Conservation (phyloP, 2,113 vertebrate genomes). For the Pelecanoides urinatrix region DNA sequence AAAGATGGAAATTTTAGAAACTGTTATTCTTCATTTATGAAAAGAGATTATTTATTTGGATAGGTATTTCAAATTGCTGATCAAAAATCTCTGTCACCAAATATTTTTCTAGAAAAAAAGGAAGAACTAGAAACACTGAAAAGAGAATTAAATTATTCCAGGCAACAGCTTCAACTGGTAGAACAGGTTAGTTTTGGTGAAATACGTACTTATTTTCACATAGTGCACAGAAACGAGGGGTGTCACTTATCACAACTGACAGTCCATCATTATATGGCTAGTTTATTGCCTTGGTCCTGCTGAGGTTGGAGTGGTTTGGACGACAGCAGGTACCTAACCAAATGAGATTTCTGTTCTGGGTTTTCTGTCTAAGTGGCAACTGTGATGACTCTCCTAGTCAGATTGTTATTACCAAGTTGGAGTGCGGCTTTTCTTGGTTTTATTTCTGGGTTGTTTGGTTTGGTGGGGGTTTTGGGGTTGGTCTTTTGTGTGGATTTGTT, state of each 20-base stretch:
- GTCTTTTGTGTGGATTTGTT: neutral
- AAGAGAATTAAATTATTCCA: constrained; percentile 61
- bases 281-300: neutral
- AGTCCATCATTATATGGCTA: neutral
- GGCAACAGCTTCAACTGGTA: constrained; percentile 64
- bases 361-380: neutral
- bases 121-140: constrained; percentile 69
- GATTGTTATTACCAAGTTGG: neutral
- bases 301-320: neutral
- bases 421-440: neutral
- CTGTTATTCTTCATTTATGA: neutral
- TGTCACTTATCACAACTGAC: neutral
- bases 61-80: neutral
- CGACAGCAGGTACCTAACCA: neutral
- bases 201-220: accelerated
- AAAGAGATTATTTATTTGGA: neutral
- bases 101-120: constrained; percentile 66
- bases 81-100: neutral
- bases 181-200: constrained; percentile 68
- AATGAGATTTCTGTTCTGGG: too few species aligned
- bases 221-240: neutral
- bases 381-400: neutral
- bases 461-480: too few species aligned
- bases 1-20: neutral
- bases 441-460: neutral